phyloP scores from a whole-genome alignment of 2,888 invertebrate genomes.

The Colletes collaris region DNA sequence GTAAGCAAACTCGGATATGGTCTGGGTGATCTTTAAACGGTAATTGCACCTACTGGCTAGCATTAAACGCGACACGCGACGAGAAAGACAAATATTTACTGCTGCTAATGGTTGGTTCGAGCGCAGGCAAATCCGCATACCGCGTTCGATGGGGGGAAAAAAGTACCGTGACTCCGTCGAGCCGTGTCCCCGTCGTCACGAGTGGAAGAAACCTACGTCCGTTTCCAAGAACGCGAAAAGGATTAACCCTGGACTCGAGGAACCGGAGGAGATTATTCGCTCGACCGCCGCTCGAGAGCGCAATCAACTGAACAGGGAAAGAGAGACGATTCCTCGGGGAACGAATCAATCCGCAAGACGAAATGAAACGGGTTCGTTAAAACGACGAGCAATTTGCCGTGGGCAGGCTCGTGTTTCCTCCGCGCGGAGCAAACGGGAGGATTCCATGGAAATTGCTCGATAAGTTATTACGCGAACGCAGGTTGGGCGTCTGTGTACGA shows the following conservation, averaged over 20 bases:
- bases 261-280: conserved; percentile 10
- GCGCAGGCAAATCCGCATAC: conserved; percentile 15
- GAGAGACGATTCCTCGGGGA: conserved; percentile 62
- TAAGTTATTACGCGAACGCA: conserved; percentile 44
- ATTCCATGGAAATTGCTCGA: conserved; percentile 58
- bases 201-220: conserved; percentile 3
- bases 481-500: conserved; percentile 8
- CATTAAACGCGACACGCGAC: conserved; percentile 14
- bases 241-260: conserved; percentile 7
- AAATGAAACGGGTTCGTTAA: conserved; percentile 68
- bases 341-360: conserved; percentile 65
- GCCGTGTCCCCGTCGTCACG: too few relatives aligned
- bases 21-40: neutral
- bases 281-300: conserved; percentile 11
- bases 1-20: neutral
- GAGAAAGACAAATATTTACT: conserved; percentile 20
- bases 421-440: conserved; percentile 43
- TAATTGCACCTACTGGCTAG: conserved; percentile 6
- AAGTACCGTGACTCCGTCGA: neutral
- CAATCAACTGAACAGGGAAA: conserved; percentile 33
- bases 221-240: conserved; percentile 12
- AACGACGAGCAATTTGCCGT: conserved; percentile 59
- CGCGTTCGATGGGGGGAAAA: neutral
- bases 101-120: conserved; percentile 15
- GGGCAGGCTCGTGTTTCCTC: conserved; percentile 50